A percentile compares a stretch with the other conserved stretches of the same genome.
Conservation (phyloP, 2,888 invertebrate genomes). For the Elmis aenea region DNA sequence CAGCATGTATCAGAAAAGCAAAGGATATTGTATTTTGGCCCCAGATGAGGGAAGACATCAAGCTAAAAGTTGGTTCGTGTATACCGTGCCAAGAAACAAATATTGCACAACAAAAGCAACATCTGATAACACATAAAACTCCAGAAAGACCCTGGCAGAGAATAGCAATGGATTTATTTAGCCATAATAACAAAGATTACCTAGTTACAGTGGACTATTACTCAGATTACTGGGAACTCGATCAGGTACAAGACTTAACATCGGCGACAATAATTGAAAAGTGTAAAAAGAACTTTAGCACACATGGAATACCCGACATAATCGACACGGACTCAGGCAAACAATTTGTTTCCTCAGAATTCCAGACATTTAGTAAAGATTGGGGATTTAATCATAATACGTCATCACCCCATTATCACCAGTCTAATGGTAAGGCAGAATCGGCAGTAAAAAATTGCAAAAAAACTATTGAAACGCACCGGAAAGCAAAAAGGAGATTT, state of each 20-base stretch:
- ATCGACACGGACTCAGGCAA: constrained; percentile 19
- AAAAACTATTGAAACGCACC: constrained; percentile 20
- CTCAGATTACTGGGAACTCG: constrained; percentile 25
- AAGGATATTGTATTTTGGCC: too few species aligned
- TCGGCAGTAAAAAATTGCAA: constrained; percentile 26
- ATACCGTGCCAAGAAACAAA: too few species aligned
- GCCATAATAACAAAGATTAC: constrained; percentile 8
- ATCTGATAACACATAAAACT: too few species aligned
- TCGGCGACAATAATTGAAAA: constrained; percentile 10
- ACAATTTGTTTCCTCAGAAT: constrained; percentile 11
- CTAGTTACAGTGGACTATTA: too few species aligned
- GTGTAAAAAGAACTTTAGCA: constrained; percentile 18
- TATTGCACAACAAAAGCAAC: too few species aligned
- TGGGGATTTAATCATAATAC: constrained; percentile 25
- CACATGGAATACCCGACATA: constrained; percentile 19
- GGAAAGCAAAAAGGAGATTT: constrained; percentile 15
- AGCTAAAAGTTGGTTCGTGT: too few species aligned
- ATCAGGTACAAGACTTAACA: constrained; percentile 13
- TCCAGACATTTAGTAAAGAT: constrained; percentile 14
- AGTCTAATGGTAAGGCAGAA: constrained; percentile 27
- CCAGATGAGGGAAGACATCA: too few species aligned
- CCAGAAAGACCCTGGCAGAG: constrained; percentile 23
- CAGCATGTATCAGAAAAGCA: too few species aligned
- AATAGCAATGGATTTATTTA: constrained; percentile 18
- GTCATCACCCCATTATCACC: constrained; percentile 21